Evolutionary conservation across 2,888 invertebrate species (phyloP).

Genomic region (Sericinus montela): DNA sequence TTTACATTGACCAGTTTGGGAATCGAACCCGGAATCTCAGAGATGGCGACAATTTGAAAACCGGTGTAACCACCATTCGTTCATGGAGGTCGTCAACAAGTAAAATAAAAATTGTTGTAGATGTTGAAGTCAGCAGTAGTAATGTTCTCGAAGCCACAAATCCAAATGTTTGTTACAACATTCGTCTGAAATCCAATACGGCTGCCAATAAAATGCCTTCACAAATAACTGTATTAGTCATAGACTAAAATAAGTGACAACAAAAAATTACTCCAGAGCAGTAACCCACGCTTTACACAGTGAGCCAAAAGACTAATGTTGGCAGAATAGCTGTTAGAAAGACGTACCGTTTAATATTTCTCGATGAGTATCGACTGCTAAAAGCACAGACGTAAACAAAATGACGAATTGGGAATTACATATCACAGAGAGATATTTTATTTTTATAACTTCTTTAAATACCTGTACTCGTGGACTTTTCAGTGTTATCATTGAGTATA

Average conservation of each 20-base stretch:
- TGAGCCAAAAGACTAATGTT: slow-evolving; percentile 43
- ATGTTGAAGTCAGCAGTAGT: too few species aligned
- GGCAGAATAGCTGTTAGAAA: slow-evolving; percentile 31
- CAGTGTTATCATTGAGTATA: too few species aligned
- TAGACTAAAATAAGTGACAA: slow-evolving; percentile 53
- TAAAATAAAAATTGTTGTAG: too few species aligned
- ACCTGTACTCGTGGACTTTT: too few species aligned
- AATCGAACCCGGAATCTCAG: too few species aligned
- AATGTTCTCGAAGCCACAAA: too few species aligned
- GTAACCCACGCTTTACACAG: slow-evolving; percentile 47
- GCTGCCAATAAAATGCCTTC: slow-evolving; percentile 52
- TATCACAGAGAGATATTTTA: too few species aligned
- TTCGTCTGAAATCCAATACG: slow-evolving; percentile 50
- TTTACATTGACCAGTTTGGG: too few species aligned
- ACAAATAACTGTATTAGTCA: slow-evolving; percentile 66
- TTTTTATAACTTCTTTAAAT: too few species aligned
- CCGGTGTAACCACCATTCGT: too few species aligned
- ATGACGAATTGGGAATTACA: background rate
- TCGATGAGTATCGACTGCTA: slow-evolving; percentile 32
- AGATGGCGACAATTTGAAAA: too few species aligned
- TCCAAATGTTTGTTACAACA: slow-evolving; percentile 11
- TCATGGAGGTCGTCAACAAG: too few species aligned
- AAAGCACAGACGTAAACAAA: slow-evolving; percentile 37
- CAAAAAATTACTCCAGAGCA: slow-evolving; percentile 43
- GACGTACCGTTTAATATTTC: slow-evolving; percentile 25